Evolutionary conservation across 2,888 invertebrate genomes (phyloP), one percentile per base, ranked within the genome.

Genomic region (Dendrolimus pini): DNA sequence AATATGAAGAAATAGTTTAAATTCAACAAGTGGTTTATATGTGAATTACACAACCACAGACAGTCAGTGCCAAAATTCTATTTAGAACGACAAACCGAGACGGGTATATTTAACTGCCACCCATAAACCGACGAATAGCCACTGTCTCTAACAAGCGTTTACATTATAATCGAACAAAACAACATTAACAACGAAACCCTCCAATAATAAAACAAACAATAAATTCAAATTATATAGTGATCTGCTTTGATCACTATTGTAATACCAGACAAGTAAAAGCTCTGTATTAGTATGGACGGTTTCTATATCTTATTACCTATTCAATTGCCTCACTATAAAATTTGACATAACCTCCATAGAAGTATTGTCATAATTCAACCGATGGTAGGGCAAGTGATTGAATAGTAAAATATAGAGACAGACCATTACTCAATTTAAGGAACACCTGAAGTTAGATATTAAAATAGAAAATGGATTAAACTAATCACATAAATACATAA

Each of bases 1-100:
- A 72, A 75, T 72, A 70, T 67, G 73, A 77, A 73, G 72, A 79
- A 78, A 82, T 81, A 83, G 77, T 80, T 77, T 69, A 77, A 82
- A 83, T 80, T 78, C 77, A 85, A 87, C 85, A 85, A 89, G 83
- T 80, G 78, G 80, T 86, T 85, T 83, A 84, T 82, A 85, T 75
- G 82, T 85, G 85, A 88, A 88, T 89, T 89, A 88, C 89, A 89
- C 86, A 90, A 89, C 83, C 80, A 75, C 82, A 82, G 83, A 85
- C 82, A 85, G 83, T 77, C 82, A 86, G 89, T 90, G 89, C 90
- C 90, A 90, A 90, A 89, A 85, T 87, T 89, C 88, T 89, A 90
- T 90, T 89, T 88, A 86, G 83, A 79, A 85, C 86, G 82, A 88
- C 89, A 88, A 87, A 89, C 83, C 82, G 87, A 85, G 83, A 83